Conservation (phyloP, 1,140 invertebrate genomes). For the Drosophila willistoni region DNA sequence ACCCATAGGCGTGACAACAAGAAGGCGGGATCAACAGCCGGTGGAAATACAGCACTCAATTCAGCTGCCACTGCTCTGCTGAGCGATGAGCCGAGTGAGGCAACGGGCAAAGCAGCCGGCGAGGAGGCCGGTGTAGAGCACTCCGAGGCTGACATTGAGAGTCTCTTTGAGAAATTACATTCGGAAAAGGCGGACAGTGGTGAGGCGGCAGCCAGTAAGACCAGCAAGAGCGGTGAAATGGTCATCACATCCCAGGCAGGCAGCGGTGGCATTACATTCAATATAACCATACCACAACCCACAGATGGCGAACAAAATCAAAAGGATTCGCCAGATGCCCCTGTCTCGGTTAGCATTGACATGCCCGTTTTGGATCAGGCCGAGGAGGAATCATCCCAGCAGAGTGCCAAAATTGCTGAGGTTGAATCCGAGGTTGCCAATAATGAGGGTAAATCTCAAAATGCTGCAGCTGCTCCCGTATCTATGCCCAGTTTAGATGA, state of each 20-base stretch:
- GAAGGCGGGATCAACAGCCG: slow-evolving; percentile 26
- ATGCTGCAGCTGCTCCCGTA: slow-evolving; percentile 61
- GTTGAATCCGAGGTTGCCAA: slow-evolving; percentile 27
- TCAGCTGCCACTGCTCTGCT: slow-evolving; percentile 70
- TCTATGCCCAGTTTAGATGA: slow-evolving; percentile 83
- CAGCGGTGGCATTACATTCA: slow-evolving; percentile 81
- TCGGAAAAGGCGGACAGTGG: slow-evolving; percentile 78
- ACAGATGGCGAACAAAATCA: slow-evolving; percentile 62
- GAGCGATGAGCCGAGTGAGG: slow-evolving; percentile 64
- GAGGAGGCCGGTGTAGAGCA: slow-evolving; percentile 56
- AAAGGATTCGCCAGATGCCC: slow-evolving; percentile 67
- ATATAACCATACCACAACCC: slow-evolving; percentile 80
- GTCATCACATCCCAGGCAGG: slow-evolving; percentile 82
- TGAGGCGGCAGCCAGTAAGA: slow-evolving; percentile 30
- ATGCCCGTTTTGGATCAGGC: slow-evolving; percentile 81
- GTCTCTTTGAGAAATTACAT: slow-evolving; percentile 82
- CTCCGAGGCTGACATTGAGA: slow-evolving; percentile 81
- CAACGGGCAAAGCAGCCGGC: slow-evolving; percentile 20
- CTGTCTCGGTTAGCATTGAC: slow-evolving; percentile 79
- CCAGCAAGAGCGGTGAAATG: slow-evolving; percentile 62
- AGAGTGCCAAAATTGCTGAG: slow-evolving; percentile 40
- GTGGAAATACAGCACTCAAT: slow-evolving; percentile 51
- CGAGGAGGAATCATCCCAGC: slow-evolving; percentile 71
- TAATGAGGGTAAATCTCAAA: slow-evolving; percentile 50
- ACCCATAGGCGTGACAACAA: slow-evolving; percentile 78